phyloP scores from a whole-genome alignment of 2,888 invertebrate species.

The Melangyna quadrimaculata region DNA sequence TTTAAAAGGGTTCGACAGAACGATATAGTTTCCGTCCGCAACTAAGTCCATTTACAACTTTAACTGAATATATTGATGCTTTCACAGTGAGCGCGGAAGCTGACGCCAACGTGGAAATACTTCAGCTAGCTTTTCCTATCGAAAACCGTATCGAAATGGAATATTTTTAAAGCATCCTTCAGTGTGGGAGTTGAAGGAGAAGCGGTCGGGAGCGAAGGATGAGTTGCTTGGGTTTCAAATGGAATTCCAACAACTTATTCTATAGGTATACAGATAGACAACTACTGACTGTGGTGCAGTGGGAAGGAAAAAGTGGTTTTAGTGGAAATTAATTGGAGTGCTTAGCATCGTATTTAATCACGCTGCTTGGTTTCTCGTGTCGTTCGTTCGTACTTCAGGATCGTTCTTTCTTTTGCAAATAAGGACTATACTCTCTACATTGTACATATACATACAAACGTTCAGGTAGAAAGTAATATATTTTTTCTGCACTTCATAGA shows the following conservation, averaged over 20 bases:
- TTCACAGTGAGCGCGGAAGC: not conserved
- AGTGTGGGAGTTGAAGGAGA: not conserved
- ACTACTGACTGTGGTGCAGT: conserved; percentile 15
- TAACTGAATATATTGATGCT: conserved; percentile 61
- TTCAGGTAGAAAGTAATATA: not conserved
- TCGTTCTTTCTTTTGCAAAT: too few relatives aligned
- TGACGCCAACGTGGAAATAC: not conserved
- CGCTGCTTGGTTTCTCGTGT: conserved; percentile 35
- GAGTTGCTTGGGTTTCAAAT: conserved; percentile 7
- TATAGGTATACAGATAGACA: not conserved
- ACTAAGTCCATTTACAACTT: conserved; percentile 65
- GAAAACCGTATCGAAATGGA: conserved; percentile 49
- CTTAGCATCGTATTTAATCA: conserved; percentile 67
- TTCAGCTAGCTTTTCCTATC: conserved; percentile 9
- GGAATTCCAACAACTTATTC: conserved; percentile 1
- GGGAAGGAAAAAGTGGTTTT: conserved; percentile 58
- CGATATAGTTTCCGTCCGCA: conserved; percentile 43
- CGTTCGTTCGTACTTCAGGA: too few relatives aligned
- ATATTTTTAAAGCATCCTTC: conserved; percentile 44
- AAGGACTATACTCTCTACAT: too few relatives aligned
- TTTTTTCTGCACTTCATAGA: not conserved
- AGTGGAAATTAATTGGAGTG: conserved; percentile 67
- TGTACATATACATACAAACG: too few relatives aligned
- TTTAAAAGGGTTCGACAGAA: conserved; percentile 41
- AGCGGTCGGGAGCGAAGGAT: not conserved